Conservation (phyloP, 2,113 vertebrate species). For the Egretta garzetta region DNA sequence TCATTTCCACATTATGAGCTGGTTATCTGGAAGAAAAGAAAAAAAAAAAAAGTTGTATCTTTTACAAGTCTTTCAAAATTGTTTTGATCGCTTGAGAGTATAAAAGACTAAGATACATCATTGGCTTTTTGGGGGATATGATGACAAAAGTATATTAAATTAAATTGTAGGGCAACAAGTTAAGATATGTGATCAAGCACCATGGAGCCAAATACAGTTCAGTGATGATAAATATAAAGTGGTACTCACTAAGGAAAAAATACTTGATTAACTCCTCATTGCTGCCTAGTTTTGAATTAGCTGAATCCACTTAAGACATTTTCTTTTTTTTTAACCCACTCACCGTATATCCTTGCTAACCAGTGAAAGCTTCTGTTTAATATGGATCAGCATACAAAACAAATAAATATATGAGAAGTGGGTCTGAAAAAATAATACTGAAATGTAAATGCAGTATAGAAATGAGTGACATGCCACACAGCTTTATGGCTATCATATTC, state of each 20-base stretch:
- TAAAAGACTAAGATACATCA: background rate
- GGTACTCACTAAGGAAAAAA: background rate
- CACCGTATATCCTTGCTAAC: background rate
- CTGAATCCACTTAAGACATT: background rate
- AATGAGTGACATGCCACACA: background rate
- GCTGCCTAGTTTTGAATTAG: slow-evolving; percentile 11
- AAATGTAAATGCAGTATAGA: background rate
- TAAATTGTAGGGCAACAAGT: slow-evolving; percentile 4
- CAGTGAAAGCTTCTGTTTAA: background rate
- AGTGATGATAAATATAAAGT: slow-evolving; percentile 4
- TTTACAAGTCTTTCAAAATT: background rate
- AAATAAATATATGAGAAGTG: background rate
- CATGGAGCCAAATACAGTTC: background rate
- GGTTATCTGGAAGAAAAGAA: background rate
- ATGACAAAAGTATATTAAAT: background rate
- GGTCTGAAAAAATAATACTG: background rate
- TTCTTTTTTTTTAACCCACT: background rate
- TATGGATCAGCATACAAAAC: background rate
- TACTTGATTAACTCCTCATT: slow-evolving; percentile 1
- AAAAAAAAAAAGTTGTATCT: background rate
- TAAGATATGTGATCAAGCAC: background rate
- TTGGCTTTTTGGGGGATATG: background rate
- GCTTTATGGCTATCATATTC: background rate
- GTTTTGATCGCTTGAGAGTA: background rate
- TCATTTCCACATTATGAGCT: background rate